A percentile compares a stretch with the other conserved stretches of the same genome.
These are phyloP conservation scores for Morinoia aosen DNA, from an alignment of 2,888 invertebrate species.

Conservation along the genomic window DNA sequence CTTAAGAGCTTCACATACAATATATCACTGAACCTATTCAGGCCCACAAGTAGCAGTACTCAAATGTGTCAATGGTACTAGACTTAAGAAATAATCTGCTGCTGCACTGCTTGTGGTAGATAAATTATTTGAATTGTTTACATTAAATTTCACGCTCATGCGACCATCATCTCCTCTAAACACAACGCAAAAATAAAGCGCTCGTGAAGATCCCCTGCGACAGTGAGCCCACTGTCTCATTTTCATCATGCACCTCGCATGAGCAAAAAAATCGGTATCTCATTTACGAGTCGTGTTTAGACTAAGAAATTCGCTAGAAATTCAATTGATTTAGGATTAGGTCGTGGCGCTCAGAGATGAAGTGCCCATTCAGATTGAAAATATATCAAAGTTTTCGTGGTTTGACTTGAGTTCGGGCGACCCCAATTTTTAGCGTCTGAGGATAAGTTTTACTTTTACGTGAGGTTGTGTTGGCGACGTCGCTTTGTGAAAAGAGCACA, in stretches of 20 bases:
- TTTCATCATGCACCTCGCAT: too few species aligned
- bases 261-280: neutral
- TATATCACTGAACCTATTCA: too few species aligned
- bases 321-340: slow-evolving; percentile 49
- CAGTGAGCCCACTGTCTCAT: too few species aligned
- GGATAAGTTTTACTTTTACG: neutral
- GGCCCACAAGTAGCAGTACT: too few species aligned
- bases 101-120: too few species aligned
- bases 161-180: neutral
- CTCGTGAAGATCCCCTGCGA: neutral
- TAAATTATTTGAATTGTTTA: too few species aligned
- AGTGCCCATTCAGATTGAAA: neutral
- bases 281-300: neutral
- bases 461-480: neutral
- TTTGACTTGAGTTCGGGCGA: neutral
- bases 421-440: neutral
- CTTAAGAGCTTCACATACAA: too few species aligned
- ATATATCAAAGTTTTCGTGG: neutral
- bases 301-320: neutral
- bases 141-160: too few species aligned
- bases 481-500: too few species aligned
- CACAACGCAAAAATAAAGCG: neutral
- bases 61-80: too few species aligned
- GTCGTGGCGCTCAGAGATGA: neutral
- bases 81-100: too few species aligned